A percentile compares a stretch with the other conserved stretches of the same genome.
phyloP scores from a whole-genome alignment of 2,888 invertebrate genomes.

The Tenthredo distinguenda region DNA sequence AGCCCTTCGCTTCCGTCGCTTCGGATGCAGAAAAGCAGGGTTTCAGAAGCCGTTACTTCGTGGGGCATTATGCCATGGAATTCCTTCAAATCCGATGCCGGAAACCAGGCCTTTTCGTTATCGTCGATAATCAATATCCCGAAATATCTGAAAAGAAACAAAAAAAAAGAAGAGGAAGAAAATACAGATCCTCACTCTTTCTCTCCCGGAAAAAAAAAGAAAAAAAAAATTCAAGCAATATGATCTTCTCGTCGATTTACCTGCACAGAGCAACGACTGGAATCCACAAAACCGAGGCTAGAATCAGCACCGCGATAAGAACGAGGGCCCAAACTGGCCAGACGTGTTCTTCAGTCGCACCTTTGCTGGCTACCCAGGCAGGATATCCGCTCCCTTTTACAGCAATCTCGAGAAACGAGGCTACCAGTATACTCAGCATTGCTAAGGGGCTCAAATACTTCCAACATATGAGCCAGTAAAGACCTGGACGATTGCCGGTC shows the following conservation, averaged over 20 bases:
- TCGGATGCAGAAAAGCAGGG: slow-evolving; percentile 90
- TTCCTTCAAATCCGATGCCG: slow-evolving; percentile 91
- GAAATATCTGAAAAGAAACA: slow-evolving; percentile 83
- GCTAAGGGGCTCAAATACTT: slow-evolving; percentile 94
- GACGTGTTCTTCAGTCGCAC: slow-evolving; percentile 87
- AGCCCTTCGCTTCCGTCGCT: slow-evolving; percentile 91
- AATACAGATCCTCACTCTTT: background rate
- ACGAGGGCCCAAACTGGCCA: slow-evolving; percentile 94
- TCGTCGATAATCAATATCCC: slow-evolving; percentile 91
- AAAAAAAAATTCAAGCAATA: too few relatives aligned
- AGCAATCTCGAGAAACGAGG: slow-evolving; percentile 90
- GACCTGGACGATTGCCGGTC: slow-evolving; percentile 93
- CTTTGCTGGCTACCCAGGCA: slow-evolving; percentile 89
- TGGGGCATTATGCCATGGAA: slow-evolving; percentile 94
- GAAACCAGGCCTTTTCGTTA: slow-evolving; percentile 96
- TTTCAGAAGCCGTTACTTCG: slow-evolving; percentile 88
- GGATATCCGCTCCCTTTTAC: slow-evolving; percentile 91
- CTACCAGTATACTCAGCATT: slow-evolving; percentile 91
- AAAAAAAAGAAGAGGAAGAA: background rate
- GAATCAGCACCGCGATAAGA: slow-evolving; percentile 86
- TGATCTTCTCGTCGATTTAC: slow-evolving; percentile 76
- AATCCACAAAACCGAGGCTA: slow-evolving; percentile 93
- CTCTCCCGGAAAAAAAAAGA: background rate
- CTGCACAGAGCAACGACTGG: slow-evolving; percentile 90
- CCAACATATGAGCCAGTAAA: slow-evolving; percentile 97